A percentile compares a stretch with the other conserved stretches of the same genome.
Conservation (phyloP, 92 coral and sea anemone genomes). For the Virgularia gustaviana region DNA sequence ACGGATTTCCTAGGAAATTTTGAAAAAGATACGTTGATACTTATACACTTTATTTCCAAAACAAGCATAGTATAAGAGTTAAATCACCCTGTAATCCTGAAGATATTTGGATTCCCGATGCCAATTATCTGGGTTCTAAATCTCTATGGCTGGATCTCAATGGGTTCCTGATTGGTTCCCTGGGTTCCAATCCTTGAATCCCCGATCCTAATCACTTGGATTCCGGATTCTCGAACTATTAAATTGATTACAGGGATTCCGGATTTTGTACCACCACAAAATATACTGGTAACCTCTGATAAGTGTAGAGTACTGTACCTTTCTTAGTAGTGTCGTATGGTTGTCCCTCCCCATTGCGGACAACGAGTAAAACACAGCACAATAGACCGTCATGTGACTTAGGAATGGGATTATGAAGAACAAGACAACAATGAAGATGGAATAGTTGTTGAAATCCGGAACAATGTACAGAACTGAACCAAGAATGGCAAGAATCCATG, state of each 20-base stretch:
- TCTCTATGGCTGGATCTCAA: too few relatives aligned
- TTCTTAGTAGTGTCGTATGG: slow-evolving; percentile 14
- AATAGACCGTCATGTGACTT: slow-evolving; percentile 1
- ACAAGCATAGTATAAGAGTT: too few relatives aligned
- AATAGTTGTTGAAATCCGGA: slow-evolving; percentile 35
- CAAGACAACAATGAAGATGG: slow-evolving; percentile 5
- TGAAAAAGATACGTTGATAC: neutral
- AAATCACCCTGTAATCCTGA: too few relatives aligned
- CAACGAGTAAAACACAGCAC: neutral
- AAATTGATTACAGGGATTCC: neutral
- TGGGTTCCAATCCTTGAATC: too few relatives aligned
- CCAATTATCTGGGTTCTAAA: too few relatives aligned
- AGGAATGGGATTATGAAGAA: slow-evolving; percentile 19
- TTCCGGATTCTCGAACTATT: neutral
- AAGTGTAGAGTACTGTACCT: neutral
- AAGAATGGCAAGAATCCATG: slow-evolving; percentile 14
- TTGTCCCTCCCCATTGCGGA: neutral
- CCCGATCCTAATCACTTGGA: too few relatives aligned
- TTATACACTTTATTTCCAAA: too few relatives aligned
- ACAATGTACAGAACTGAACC: slow-evolving; percentile 5
- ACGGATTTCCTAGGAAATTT: slow-evolving; percentile 14
- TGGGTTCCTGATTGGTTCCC: too few relatives aligned
- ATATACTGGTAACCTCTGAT: neutral
- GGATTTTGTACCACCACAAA: neutral
- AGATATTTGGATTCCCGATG: too few relatives aligned